These are phyloP conservation scores for Calcarius ornatus DNA, from an alignment of 2,113 vertebrate genomes.

Conservation along the genomic window DNA sequence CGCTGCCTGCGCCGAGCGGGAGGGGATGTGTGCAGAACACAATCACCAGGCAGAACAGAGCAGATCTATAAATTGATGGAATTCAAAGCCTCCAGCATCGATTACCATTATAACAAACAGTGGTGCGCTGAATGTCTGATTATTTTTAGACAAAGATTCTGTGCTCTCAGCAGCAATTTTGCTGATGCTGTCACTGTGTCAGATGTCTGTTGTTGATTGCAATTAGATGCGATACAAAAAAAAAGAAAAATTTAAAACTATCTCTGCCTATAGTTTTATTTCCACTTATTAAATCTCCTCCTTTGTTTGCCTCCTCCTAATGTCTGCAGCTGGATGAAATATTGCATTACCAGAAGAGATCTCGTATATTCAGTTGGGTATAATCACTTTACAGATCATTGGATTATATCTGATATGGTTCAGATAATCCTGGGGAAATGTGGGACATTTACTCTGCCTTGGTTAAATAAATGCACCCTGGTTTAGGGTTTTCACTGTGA, in stretches of 20 bases:
- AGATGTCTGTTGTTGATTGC: slow-evolving; percentile 99
- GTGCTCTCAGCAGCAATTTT: slow-evolving; percentile 99
- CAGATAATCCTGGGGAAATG: slow-evolving; percentile 47
- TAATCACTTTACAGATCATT: slow-evolving; percentile 55
- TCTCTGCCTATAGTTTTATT: slow-evolving; percentile 87
- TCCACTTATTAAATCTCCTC: slow-evolving; percentile 80
- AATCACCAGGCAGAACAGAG: slow-evolving; percentile 96
- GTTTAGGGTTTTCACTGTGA: neutral
- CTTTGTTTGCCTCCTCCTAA: slow-evolving; percentile 76
- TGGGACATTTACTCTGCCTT: slow-evolving; percentile 8
- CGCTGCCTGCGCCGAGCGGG: slow-evolving; percentile 60
- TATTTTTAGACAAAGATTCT: slow-evolving; percentile 99
- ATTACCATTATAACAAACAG: slow-evolving; percentile 99
- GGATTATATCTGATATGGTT: slow-evolving; percentile 56
- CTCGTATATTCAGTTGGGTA: slow-evolving; percentile 59
- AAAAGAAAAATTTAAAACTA: slow-evolving; percentile 82
- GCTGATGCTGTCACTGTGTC: slow-evolving; percentile 99
- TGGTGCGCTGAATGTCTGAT: slow-evolving; percentile 98
- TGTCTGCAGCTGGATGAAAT: slow-evolving; percentile 77
- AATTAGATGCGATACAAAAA: slow-evolving; percentile 98
- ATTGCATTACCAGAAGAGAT: slow-evolving; percentile 68
- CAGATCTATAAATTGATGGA: slow-evolving; percentile 99
- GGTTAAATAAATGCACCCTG: slow-evolving; percentile 33
- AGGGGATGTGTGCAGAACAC: slow-evolving; percentile 77
- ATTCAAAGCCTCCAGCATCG: slow-evolving; percentile 99